These are phyloP conservation scores for Mobula hypostoma DNA, from an alignment of 2,113 vertebrate species.

Conservation along the genomic window DNA sequence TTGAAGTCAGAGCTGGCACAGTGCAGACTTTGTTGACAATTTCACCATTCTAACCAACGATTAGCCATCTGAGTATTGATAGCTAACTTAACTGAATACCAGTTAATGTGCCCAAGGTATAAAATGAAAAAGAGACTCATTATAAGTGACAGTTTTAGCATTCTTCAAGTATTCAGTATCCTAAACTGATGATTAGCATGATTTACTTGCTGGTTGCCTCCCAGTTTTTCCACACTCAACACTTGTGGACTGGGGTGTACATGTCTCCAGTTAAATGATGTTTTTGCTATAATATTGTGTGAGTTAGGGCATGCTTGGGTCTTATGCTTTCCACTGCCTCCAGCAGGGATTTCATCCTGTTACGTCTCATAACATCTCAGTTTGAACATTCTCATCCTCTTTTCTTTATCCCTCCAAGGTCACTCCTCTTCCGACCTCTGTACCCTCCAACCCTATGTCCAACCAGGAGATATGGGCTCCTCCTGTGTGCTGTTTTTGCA, in stretches of 20 bases:
- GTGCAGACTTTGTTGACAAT: too few relatives aligned
- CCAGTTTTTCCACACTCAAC: not conserved
- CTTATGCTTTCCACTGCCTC: not conserved
- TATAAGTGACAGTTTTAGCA: not conserved
- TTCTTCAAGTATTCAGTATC: not conserved
- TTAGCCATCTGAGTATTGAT: too few relatives aligned
- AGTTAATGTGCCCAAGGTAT: not conserved
- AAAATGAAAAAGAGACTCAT: not conserved
- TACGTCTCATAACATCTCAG: too few relatives aligned
- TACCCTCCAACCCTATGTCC: too few relatives aligned
- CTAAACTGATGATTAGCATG: not conserved
- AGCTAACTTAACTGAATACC: not conserved
- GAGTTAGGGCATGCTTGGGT: not conserved
- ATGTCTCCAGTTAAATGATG: not conserved
- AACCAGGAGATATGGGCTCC: too few relatives aligned
- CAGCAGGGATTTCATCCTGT: not conserved
- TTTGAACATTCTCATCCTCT: too few relatives aligned
- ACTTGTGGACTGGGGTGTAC: not conserved
- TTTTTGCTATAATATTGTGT: not conserved
- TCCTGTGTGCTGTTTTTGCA: too few relatives aligned
- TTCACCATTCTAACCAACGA: too few relatives aligned
- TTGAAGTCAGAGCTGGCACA: too few relatives aligned
- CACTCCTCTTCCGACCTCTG: too few relatives aligned
- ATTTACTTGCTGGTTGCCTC: not conserved
- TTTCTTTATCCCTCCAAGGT: too few relatives aligned